Evolutionary conservation across 1,140 invertebrate species (phyloP).

Genomic region (Mesaphorura yosii): DNA sequence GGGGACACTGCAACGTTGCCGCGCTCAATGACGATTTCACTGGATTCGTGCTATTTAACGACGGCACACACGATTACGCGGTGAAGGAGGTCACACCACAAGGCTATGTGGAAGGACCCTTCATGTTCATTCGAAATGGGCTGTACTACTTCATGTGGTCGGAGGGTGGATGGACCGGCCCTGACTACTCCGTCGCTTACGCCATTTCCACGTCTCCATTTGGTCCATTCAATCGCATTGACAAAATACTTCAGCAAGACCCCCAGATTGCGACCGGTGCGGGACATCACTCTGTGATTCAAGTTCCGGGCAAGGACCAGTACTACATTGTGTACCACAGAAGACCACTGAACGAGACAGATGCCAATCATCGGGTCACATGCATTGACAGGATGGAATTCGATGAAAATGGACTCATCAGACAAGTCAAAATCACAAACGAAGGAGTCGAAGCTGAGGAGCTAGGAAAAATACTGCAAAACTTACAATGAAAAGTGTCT

Average conservation of each 20-base stretch:
- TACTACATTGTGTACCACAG: slow-evolving; percentile 24
- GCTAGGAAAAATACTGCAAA: too few relatives aligned
- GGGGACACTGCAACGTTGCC: slow-evolving; percentile 11
- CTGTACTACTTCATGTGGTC: slow-evolving; percentile 24
- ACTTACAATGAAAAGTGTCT: too few relatives aligned
- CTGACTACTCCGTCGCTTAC: slow-evolving; percentile 18
- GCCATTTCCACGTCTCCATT: slow-evolving; percentile 10
- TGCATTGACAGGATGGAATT: slow-evolving; percentile 9
- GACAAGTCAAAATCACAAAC: neutral
- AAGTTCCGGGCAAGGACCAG: slow-evolving; percentile 9
- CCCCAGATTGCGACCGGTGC: slow-evolving; percentile 13
- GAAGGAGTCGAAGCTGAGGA: too few relatives aligned
- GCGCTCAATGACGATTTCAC: slow-evolving; percentile 1
- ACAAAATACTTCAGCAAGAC: slow-evolving; percentile 14
- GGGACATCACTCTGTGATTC: slow-evolving; percentile 19
- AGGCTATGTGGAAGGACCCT: slow-evolving; percentile 15
- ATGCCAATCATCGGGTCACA: slow-evolving; percentile 8
- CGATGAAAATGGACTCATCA: neutral
- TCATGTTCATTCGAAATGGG: slow-evolving; percentile 17
- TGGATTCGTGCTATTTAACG: slow-evolving; percentile 7
- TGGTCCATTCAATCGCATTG: slow-evolving; percentile 13
- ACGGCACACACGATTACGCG: slow-evolving; percentile 8
- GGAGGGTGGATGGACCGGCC: slow-evolving; percentile 17
- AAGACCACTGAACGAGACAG: slow-evolving; percentile 12
- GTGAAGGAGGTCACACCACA: slow-evolving; percentile 19